Percentiles rank a stretch among this genome's conserved stretches.
Evolutionary conservation across 2,113 vertebrate genomes (phyloP).

Genomic region (Xiphorhynchus elegans): DNA sequence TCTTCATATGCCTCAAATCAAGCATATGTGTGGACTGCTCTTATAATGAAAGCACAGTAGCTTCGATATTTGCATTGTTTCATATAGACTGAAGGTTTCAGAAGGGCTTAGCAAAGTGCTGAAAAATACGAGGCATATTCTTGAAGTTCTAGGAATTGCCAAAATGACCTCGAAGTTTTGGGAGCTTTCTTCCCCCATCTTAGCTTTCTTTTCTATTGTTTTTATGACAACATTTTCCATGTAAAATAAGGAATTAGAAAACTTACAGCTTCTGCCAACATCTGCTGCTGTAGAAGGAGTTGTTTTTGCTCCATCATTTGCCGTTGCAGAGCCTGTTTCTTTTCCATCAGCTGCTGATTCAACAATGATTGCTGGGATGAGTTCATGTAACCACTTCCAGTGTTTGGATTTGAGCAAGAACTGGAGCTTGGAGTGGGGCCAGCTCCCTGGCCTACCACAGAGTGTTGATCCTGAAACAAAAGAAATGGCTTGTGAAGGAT

Average conservation of each 20-base stretch:
- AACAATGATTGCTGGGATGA: slow-evolving; percentile 79
- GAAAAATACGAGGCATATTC: background rate
- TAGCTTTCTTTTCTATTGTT: slow-evolving; percentile 29
- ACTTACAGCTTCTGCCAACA: slow-evolving; percentile 82
- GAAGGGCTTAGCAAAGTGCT: background rate
- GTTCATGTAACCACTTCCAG: slow-evolving; percentile 80
- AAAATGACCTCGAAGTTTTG: background rate
- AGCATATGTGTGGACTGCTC: background rate
- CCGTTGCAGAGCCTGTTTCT: slow-evolving; percentile 84
- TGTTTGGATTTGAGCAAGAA: slow-evolving; percentile 79
- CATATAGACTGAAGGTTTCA: background rate
- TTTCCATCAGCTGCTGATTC: slow-evolving; percentile 82
- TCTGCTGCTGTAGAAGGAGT: slow-evolving; percentile 84
- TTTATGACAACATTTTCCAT: background rate
- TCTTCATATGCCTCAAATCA: background rate
- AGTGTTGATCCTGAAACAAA: slow-evolving; percentile 79
- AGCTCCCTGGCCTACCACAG: slow-evolving; percentile 75
- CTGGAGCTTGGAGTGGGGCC: slow-evolving; percentile 75
- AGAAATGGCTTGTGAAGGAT: slow-evolving; percentile 51
- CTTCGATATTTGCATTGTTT: background rate
- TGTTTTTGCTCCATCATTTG: slow-evolving; percentile 81
- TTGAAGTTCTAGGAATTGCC: background rate
- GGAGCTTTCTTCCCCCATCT: background rate
- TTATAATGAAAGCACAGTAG: background rate
- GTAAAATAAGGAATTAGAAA: slow-evolving; percentile 23